These are phyloP conservation scores for Luperina nickerlii DNA, from an alignment of 2,888 invertebrate species.

Conservation along the genomic window DNA sequence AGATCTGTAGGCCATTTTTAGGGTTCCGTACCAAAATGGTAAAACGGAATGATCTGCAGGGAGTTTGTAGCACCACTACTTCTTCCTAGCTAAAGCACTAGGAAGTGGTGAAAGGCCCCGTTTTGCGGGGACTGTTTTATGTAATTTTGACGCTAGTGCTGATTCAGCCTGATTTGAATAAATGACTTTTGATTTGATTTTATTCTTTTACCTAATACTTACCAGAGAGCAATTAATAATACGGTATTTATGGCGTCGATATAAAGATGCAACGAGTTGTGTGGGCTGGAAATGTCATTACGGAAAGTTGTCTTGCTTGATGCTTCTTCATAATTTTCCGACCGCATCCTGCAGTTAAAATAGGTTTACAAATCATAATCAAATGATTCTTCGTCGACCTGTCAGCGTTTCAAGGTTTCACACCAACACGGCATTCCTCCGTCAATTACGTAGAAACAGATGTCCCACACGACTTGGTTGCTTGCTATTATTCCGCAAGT, in stretches of 20 bases:
- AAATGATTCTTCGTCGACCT: constrained; percentile 9
- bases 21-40: too few relatives aligned
- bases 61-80: too few relatives aligned
- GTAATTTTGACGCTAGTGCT: too few relatives aligned
- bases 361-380: constrained; percentile 33
- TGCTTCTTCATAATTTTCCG: constrained; percentile 12
- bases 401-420: constrained; percentile 50
- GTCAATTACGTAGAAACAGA: constrained; percentile 45
- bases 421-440: constrained; percentile 43
- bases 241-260: neutral
- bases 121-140: too few relatives aligned
- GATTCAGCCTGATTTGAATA: too few relatives aligned
- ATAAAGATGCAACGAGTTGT: neutral
- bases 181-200: too few relatives aligned
- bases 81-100: too few relatives aligned
- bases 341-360: constrained; percentile 4
- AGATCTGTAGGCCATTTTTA: too few relatives aligned
- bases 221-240: neutral
- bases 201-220: neutral
- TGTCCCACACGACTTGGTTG: constrained; percentile 45
- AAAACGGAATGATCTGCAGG: too few relatives aligned
- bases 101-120: too few relatives aligned
- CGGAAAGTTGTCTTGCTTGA: neutral
- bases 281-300: constrained; percentile 10
- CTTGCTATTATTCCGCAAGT: constrained; percentile 50